Percentiles rank a stretch among this genome's conserved stretches.
Evolutionary conservation across 2,888 invertebrate genomes (phyloP).

Genomic region (Mimumesa dahlbomi): DNA sequence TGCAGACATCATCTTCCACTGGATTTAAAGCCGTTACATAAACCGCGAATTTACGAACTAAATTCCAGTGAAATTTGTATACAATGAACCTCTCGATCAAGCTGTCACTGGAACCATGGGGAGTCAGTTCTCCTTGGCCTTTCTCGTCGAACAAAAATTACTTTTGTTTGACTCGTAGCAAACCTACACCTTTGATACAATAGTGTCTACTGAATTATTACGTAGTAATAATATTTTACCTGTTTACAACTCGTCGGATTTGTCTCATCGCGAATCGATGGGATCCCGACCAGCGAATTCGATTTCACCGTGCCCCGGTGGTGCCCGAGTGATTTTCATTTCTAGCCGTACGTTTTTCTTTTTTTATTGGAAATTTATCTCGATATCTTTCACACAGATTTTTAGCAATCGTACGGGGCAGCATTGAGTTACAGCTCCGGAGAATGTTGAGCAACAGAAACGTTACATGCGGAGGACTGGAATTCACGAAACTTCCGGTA

Average conservation of each 20-base stretch:
- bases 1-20: conserved; percentile 32
- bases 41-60: conserved; percentile 36
- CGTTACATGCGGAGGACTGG: conserved; percentile 31
- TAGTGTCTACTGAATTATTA: conserved; percentile 10
- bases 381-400: no score
- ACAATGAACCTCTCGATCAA: conserved; percentile 43
- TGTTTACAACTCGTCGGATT: neutral
- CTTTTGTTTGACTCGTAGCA: conserved; percentile 10
- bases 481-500: conserved; percentile 47
- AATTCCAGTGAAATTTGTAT: conserved; percentile 39
- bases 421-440: neutral
- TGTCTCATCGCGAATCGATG: no score
- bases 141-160: conserved; percentile 13
- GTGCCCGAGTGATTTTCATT: no score
- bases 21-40: conserved; percentile 22
- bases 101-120: conserved; percentile 21
- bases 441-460: conserved; percentile 3
- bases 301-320: no score
- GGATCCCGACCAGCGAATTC: no score
- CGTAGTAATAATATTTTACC: neutral
- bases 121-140: conserved; percentile 22
- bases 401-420: neutral
- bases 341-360: no score
- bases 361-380: no score
- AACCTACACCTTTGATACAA: conserved; percentile 10